Base-by-base conservation (phyloP, 1,140 invertebrate genomes). In the Mamestra configurata region DNA sequence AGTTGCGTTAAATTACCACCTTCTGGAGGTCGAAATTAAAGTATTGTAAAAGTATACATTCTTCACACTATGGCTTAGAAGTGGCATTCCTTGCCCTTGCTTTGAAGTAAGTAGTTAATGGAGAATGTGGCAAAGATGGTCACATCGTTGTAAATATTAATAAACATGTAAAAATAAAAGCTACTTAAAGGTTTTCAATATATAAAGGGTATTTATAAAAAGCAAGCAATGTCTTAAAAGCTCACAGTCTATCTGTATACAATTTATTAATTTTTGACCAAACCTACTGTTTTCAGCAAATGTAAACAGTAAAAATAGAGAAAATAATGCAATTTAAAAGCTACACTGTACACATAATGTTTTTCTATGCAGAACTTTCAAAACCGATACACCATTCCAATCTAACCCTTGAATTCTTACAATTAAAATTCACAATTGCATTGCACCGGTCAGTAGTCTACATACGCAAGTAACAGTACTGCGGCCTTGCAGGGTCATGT, bases 401-500 rank as follows among this genome's bases (percentile, higher is more conserved):
- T 55, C 31, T 51, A 37, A 43, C 18, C 31, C 22, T 31, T 46
- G 18, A 20, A 35, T 18, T 5, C 15, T 20, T 22, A 10, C 7
- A 55, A 61, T 55, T 53, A 57, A 35, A 55, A 64, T 77, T 85
- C 43, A 68, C 57, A 66, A 77, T 40, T 75, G 11, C 22, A 40
- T 53, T 31, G 24, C 37, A 31, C 20, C 10, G 40, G 86, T 83
- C 84, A 84, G 81, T 86, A 86, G 86, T 88, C 86, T 85, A 88
- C 83, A 88, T 86, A 84, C 82, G 80, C 70, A 78, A 88, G 81
- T 87, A 91, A 89, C 89, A 87, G 88, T 88, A 85, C 82, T 85
- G 80, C 87, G 91, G 84, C 89, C 91, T 92, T 90, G 90, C 81
- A 79, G 83, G 87, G 87, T 90, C 91, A 84, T 87, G 89, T 90